These are phyloP conservation scores for Apteryx owenii DNA, from an alignment of 2,113 vertebrate genomes.

Conservation along the genomic window DNA sequence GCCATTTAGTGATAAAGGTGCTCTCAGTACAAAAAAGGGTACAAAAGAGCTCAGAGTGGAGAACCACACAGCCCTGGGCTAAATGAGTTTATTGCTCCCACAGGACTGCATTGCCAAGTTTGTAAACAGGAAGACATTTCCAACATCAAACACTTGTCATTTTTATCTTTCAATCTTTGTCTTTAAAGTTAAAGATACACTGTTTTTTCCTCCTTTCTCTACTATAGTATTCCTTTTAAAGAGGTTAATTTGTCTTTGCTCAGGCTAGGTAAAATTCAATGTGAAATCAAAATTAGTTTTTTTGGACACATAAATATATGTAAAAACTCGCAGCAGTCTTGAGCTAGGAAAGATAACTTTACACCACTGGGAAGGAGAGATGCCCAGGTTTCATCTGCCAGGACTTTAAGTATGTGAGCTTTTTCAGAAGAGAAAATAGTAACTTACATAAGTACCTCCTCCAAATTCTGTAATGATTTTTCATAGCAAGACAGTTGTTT, in stretches of 20 bases:
- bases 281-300: background rate
- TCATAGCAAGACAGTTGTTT: background rate
- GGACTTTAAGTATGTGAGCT: background rate
- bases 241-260: background rate
- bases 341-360: background rate
- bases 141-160: background rate
- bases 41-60: background rate
- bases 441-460: background rate
- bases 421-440: background rate
- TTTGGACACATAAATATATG: background rate
- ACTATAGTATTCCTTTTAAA: background rate
- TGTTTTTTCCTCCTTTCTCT: background rate
- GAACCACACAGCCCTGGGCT: background rate
- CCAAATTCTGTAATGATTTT: background rate
- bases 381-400: background rate
- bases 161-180: background rate
- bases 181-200: background rate
- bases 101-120: background rate
- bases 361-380: background rate
- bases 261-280: background rate
- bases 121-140: background rate
- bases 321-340: background rate
- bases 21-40: background rate
- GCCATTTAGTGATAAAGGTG: background rate
- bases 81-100: background rate